Base-by-base conservation (phyloP, 2,113 vertebrate species). In the Bungarus multicinctus region DNA sequence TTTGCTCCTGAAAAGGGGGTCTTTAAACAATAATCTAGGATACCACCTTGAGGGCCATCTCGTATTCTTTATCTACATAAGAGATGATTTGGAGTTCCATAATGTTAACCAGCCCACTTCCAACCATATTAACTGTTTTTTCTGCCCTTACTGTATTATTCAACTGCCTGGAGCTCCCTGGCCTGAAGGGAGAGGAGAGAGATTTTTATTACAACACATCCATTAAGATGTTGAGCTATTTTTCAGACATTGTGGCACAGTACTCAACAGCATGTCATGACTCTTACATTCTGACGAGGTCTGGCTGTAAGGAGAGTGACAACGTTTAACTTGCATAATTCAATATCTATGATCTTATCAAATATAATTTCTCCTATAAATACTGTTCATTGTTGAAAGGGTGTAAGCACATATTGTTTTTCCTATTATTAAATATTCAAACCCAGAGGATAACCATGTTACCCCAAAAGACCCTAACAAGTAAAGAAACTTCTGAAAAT, bases 401-500 rank as follows among this genome's bases (percentile, higher is more conserved):
- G 93, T 96, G 95, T 96, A 90, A 94, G 96, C 86, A 93, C 93
- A 92, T 91, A 95, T 95, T 93, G 94, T 91, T 88, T 95, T 95
- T 14, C 91, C 94, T 94, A 92, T 88, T 95, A 95, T 93, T 93
- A 0, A 95, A 95, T 94, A 92, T 95, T 91, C 94, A 93, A 96
- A 96, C 96, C 97, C 96, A 96, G 94, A 96, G 96, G 95, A 96
- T 96, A 97, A 95, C 94, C 95, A 96, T 96, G 97, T 95, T 97
- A 95, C 95, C 94, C 95, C 94, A 94, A 96, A 81, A 96, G 10
- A 91, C 95, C 95, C 95, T 95, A 96, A 96, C 94, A 5, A 92
- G 54, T 95, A 50, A 95, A 96, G 27, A 91, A 94, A 95, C 88
- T 96, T 96, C 95, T 90, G 94, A 92, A 96, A 97, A 94, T 94